Percentiles rank a stretch among this genome's conserved stretches.
Evolutionary conservation across 1,140 invertebrate species (phyloP).

Genomic region (Drosophila nasuta): DNA sequence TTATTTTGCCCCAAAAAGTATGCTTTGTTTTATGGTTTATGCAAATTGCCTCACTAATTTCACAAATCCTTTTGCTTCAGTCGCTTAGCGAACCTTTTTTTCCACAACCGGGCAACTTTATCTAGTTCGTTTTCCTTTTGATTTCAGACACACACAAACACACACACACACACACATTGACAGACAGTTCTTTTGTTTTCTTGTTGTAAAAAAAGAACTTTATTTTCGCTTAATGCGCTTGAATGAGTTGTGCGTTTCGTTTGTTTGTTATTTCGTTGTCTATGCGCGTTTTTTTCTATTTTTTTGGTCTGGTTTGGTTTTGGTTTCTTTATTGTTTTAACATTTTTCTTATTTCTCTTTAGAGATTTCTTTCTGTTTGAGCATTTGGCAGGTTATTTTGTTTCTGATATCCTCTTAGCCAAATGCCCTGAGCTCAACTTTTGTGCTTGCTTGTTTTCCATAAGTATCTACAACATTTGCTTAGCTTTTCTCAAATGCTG

Average conservation of each 20-base stretch:
- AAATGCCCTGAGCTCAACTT: conserved; percentile 43
- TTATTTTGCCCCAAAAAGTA: conserved; percentile 10
- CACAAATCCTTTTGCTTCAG: conserved; percentile 54
- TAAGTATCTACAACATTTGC: conserved; percentile 2
- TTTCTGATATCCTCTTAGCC: conserved; percentile 42
- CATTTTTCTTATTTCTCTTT: conserved; percentile 40
- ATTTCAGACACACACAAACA: conserved; percentile 38
- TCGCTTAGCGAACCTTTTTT: conserved; percentile 50
- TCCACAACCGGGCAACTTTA: conserved; percentile 42
- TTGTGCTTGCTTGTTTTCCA: conserved; percentile 22
- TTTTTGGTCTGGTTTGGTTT: conserved; percentile 12
- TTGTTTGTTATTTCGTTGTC: conserved; percentile 35
- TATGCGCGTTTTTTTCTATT: conserved; percentile 24
- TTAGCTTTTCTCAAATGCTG: conserved; percentile 4
- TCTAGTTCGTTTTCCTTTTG: conserved; percentile 65
- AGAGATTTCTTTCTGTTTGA: conserved; percentile 36
- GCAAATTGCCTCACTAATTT: conserved; percentile 70
- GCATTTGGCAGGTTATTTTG: conserved; percentile 48
- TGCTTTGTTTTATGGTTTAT: conserved; percentile 61
- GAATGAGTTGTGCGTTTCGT: conserved; percentile 53
- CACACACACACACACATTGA: conserved; percentile 8
- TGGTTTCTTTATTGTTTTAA: conserved; percentile 61
- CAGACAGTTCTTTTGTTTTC: conserved; percentile 16
- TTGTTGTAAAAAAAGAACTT: conserved; percentile 44
- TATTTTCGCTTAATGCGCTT: conserved; percentile 69